Percentiles rank a stretch among this genome's conserved stretches.
These are phyloP conservation scores for Pseudococcus jackbeardsleyi DNA, from an alignment of 2,888 invertebrate species.

Conservation along the genomic window DNA sequence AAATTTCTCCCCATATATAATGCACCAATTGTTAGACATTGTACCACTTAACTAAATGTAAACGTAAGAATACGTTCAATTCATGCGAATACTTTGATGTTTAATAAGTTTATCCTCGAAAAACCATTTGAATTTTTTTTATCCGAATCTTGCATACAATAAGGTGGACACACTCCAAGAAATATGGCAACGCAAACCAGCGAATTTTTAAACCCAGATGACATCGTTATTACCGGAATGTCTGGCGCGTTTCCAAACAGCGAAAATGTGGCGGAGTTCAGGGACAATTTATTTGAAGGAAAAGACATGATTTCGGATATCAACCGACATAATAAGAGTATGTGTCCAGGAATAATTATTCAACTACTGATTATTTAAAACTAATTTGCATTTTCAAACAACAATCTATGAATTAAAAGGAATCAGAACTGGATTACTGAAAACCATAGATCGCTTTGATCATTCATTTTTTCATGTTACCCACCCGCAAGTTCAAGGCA, in stretches of 20 bases:
- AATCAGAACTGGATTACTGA: background rate
- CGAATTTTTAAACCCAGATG: background rate
- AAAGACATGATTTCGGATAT: background rate
- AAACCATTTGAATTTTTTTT: too few species aligned
- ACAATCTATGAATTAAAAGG: background rate
- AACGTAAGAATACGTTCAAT: too few species aligned
- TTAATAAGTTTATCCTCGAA: too few species aligned
- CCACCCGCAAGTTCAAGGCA: background rate
- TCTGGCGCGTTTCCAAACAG: constrained; percentile 69
- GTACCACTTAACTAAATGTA: too few species aligned
- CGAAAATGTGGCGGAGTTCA: background rate
- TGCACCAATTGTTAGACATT: too few species aligned
- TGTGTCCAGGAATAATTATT: too few species aligned
- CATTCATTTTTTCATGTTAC: background rate
- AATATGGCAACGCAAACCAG: background rate
- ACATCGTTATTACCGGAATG: constrained; percentile 91
- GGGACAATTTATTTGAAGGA: background rate
- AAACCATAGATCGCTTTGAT: constrained; percentile 14
- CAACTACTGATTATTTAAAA: too few species aligned
- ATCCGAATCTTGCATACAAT: too few species aligned
- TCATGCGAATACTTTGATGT: too few species aligned
- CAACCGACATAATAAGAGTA: background rate
- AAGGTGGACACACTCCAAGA: background rate
- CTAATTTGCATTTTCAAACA: background rate
- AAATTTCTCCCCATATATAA: too few species aligned